These are phyloP conservation scores for Xylophagus ater DNA, from an alignment of 2,888 invertebrate genomes.

Conservation along the genomic window DNA sequence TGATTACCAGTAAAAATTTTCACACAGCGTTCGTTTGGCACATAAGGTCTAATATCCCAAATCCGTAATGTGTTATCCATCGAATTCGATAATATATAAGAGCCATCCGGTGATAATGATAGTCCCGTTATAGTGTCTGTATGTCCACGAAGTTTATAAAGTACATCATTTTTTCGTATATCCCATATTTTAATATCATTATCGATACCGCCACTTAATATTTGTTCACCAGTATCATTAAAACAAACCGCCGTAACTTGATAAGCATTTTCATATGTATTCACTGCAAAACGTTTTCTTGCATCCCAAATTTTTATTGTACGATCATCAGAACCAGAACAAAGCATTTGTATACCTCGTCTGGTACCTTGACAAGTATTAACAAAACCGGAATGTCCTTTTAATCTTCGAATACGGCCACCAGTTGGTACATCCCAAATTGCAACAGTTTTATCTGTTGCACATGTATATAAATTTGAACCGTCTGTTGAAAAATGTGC, in stretches of 20 bases:
- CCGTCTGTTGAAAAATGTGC: conserved; percentile 80
- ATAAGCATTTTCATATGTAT: conserved; percentile 59
- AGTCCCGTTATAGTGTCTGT: conserved; percentile 91
- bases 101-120: conserved; percentile 71
- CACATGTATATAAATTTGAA: conserved; percentile 74
- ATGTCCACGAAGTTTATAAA: conserved; percentile 83
- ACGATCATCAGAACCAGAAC: conserved; percentile 91
- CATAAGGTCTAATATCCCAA: conserved; percentile 96
- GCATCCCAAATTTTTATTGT: conserved; percentile 90
- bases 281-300: conserved; percentile 68
- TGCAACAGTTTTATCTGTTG: conserved; percentile 89
- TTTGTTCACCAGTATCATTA: conserved; percentile 90
- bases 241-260: conserved; percentile 83
- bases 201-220: conserved; percentile 91
- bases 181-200: conserved; percentile 99
- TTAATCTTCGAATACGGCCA: conserved; percentile 76
- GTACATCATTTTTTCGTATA: conserved; percentile 71
- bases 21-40: conserved; percentile 83
- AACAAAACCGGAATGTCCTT: conserved; percentile 68
- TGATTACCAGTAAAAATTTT: conserved; percentile 88
- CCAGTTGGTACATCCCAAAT: conserved; percentile 93
- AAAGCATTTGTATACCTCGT: conserved; percentile 80
- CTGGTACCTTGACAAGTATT: conserved; percentile 58
- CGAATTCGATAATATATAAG: conserved; percentile 85
- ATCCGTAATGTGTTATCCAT: conserved; percentile 95